Percentiles rank a stretch among this genome's conserved stretches.
phyloP scores from a whole-genome alignment of 1,140 invertebrate genomes.

The Brachionus asplanchnoidis region DNA sequence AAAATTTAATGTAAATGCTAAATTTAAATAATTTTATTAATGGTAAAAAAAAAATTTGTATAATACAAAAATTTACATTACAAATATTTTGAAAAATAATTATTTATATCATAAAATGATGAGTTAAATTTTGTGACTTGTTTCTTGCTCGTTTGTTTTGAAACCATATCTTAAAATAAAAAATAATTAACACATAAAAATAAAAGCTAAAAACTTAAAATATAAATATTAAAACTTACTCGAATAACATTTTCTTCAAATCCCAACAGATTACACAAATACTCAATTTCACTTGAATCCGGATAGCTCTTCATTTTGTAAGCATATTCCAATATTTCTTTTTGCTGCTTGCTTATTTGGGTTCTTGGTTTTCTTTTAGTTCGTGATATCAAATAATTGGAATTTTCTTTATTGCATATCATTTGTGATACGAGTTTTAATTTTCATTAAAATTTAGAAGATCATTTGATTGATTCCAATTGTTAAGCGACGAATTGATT shows the following conservation, averaged over 20 bases:
- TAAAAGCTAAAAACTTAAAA: neutral
- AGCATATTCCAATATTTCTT: constrained; percentile 35
- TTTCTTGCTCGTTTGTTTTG: constrained; percentile 41
- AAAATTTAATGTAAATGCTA: too few relatives aligned
- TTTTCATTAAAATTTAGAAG: neutral
- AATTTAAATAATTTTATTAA: too few relatives aligned
- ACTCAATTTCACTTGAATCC: constrained; percentile 29
- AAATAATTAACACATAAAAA: neutral
- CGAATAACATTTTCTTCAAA: constrained; percentile 38
- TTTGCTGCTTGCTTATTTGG: constrained; percentile 31
- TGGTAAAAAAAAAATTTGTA: too few relatives aligned
- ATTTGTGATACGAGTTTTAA: neutral
- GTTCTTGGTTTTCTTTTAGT: constrained; percentile 35
- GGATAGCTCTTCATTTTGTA: constrained; percentile 33
- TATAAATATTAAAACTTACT: constrained; percentile 28
- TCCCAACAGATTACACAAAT: constrained; percentile 30
- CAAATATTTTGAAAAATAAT: neutral
- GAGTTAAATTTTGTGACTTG: neutral
- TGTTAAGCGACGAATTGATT: neutral
- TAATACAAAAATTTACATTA: neutral
- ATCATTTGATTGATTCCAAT: neutral
- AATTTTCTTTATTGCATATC: constrained; percentile 28
- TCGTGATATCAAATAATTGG: neutral
- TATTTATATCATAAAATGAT: neutral
- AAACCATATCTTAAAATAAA: constrained; percentile 29